Base-by-base conservation (phyloP, 2,888 invertebrate genomes). In the Ischnura elegans region DNA sequence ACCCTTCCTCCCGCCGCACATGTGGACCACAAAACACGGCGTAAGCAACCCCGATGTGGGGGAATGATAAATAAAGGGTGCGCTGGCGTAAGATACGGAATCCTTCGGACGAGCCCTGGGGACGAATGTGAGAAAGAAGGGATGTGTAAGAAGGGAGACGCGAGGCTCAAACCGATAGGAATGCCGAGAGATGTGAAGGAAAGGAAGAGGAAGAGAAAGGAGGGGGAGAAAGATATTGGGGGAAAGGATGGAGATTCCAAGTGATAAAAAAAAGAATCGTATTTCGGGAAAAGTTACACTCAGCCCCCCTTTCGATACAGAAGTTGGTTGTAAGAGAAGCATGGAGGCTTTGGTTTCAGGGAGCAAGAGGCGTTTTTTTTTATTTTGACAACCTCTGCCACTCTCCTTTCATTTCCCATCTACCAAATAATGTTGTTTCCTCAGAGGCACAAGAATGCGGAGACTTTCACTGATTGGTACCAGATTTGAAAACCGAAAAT, bases 231-330 rank as follows among this genome's bases (percentile, higher is more conserved):
- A n/a, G 51, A 51, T 36, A 36, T 6, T 2, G 36, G 61, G 51
- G 10, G 25, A 51, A 25, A 55, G 55, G 42, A 42, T 42, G 87
- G 51, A 90, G 61, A 61, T 90, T 90, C 55, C 61, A n/a, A 90
- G 61, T 66, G 90, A 90, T 61, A 90, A 61, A 90, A 61, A 87
- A 61, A 90, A 90, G 90, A 66, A 90, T 90, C 90, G 90, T 66
- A 61, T 90, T 90, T 21, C 21, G 90, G 90, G 66, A 90, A 90
- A 90, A 66, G 87, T 87, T 87, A 16, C 36, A 3, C 51, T 19
- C 13, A 5, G 0, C 51, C 51, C 51, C 51, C 4, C 2, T 51
- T 1, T 19, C 51, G n/a, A n/a, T n/a, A n/a, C 42, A n/a, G 42
- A 21, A 29, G 85, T 29, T 43, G 86, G 86, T 45, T 42, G n/a